These are phyloP conservation scores for Dromococcyx pavoninus DNA, from an alignment of 2,797 vertebrate genomes.

Conservation along the genomic window DNA sequence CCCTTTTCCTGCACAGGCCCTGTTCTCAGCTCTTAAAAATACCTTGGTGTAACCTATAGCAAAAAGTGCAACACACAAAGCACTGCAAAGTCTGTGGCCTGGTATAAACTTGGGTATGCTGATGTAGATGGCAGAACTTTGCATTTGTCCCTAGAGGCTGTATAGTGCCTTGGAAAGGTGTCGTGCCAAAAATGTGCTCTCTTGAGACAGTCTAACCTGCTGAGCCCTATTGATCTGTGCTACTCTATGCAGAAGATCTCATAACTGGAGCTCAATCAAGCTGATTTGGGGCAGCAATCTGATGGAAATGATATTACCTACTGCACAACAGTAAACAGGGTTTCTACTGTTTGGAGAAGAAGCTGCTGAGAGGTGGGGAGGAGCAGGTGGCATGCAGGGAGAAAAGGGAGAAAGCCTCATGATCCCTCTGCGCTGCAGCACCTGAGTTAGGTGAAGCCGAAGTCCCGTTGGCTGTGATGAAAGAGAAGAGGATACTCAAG, in stretches of 20 bases:
- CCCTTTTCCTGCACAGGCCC: too few relatives aligned
- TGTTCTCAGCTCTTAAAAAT: not conserved
- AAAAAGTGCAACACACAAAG: not conserved
- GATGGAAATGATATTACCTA: not conserved
- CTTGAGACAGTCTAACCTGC: not conserved
- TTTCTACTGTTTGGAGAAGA: not conserved
- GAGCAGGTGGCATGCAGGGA: not conserved
- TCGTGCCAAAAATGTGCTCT: fast-evolving
- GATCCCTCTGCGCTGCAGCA: not conserved
- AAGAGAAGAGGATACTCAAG: not conserved
- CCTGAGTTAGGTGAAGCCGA: not conserved
- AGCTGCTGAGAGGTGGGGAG: not conserved
- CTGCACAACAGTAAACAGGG: not conserved
- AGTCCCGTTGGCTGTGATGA: not conserved
- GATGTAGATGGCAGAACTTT: not conserved
- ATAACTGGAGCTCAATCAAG: not conserved
- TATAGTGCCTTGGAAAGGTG: not conserved
- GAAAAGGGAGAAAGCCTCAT: not conserved
- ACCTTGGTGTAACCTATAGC: not conserved
- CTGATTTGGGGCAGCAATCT: not conserved
- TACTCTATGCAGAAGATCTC: not conserved
- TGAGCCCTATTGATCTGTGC: not conserved
- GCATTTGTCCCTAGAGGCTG: not conserved
- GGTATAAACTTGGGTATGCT: not conserved
- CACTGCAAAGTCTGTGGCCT: not conserved